Evolutionary conservation across 2,888 invertebrate genomes (phyloP).

Genomic region (Sinelater perroti): DNA sequence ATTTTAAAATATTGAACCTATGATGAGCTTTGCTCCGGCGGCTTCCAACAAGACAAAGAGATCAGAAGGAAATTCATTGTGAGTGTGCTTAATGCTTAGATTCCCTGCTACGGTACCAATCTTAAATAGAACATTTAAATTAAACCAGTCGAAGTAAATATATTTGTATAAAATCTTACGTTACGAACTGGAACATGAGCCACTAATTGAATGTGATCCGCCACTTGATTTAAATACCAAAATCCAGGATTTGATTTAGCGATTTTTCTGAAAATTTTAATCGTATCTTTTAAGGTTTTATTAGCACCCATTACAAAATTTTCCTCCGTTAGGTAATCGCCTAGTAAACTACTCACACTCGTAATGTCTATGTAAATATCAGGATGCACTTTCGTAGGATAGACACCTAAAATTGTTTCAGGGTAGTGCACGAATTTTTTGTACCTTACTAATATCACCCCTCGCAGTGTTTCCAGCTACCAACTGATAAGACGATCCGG

Average conservation of each 20-base stretch:
- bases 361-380: conserved; percentile 72
- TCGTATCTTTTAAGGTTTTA: not conserved
- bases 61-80: conserved; percentile 78
- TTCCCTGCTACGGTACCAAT: conserved; percentile 78
- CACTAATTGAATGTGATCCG: conserved; percentile 72
- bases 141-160: too few relatives aligned
- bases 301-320: conserved; percentile 66
- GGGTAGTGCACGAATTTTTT: too few relatives aligned
- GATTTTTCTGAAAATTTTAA: conserved; percentile 57
- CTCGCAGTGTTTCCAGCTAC: conserved; percentile 80
- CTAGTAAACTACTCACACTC: conserved; percentile 66
- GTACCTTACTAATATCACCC: too few relatives aligned
- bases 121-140: too few relatives aligned
- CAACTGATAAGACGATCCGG: conserved; percentile 66
- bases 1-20: too few relatives aligned
- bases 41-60: conserved; percentile 72
- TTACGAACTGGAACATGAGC: conserved; percentile 78
- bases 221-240: conserved; percentile 66
- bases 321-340: conserved; percentile 56
- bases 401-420: conserved; percentile 62
- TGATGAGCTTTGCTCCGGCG: conserved; percentile 64
- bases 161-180: too few relatives aligned
- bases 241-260: conserved; percentile 63
- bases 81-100: conserved; percentile 71
- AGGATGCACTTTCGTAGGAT: conserved; percentile 42